phyloP scores from a whole-genome alignment of 2,888 invertebrate genomes.

The Eumerus sabulonum region DNA sequence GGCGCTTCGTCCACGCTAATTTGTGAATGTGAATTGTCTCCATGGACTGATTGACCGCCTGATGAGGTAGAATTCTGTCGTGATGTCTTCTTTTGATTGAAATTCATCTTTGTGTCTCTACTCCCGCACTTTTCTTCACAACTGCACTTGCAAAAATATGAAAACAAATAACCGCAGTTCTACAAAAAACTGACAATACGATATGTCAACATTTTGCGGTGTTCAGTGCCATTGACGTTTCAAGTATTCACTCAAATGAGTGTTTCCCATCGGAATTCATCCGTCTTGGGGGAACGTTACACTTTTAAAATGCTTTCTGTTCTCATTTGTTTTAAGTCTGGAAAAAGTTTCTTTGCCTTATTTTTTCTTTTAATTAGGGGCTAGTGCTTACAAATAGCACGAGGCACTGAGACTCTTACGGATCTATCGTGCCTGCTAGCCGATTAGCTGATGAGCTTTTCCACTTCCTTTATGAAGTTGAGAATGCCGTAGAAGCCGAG shows the following conservation, averaged over 20 bases:
- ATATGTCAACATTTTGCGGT: neutral
- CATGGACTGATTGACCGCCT: constrained; percentile 12
- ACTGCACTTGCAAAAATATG: neutral
- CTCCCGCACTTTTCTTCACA: too few species aligned
- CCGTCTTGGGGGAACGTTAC: neutral
- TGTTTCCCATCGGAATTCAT: neutral
- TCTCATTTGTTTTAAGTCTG: too few species aligned
- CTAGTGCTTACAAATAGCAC: too few species aligned
- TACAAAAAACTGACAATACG: neutral
- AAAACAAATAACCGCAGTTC: neutral
- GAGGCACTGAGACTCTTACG: too few species aligned
- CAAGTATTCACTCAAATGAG: neutral
- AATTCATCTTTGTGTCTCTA: constrained; percentile 72
- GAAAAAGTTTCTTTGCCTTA: too few species aligned
- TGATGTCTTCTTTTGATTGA: constrained; percentile 72
- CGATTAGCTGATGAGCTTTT: too few species aligned
- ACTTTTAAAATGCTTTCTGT: too few species aligned
- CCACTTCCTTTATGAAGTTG: too few species aligned
- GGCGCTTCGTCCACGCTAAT: constrained; percentile 72
- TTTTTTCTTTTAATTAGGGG: too few species aligned
- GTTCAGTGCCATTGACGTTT: neutral
- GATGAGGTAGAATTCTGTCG: constrained; percentile 72
- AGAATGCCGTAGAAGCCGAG: too few species aligned
- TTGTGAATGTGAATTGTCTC: constrained; percentile 32
- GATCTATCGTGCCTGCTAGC: too few species aligned